Conservation (phyloP, 2,113 vertebrate genomes). For the Donacobius atricapilla region DNA sequence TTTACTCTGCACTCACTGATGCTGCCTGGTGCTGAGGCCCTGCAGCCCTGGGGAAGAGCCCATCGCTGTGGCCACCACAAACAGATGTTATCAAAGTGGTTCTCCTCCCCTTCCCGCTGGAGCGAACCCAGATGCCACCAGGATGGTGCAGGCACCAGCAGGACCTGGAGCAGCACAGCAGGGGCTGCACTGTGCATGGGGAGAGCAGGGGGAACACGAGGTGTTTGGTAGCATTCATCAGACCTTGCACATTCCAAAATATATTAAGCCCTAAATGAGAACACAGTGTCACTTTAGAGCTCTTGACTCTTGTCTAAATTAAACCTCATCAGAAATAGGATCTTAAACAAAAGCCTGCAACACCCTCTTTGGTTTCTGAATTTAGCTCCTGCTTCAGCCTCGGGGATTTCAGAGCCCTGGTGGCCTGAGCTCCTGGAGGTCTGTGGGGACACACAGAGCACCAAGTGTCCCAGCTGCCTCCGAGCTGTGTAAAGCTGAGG, state of each 20-base stretch:
- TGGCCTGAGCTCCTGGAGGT: background rate
- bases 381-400: background rate
- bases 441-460: background rate
- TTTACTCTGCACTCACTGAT: background rate
- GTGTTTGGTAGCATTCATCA: background rate
- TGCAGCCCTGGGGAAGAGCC: background rate
- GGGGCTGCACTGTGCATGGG: fast-evolving
- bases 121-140: background rate
- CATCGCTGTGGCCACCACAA: background rate
- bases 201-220: fast-evolving
- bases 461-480: background rate
- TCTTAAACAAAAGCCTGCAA: background rate
- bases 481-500: background rate
- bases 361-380: background rate
- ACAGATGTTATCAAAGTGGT: fast-evolving
- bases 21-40: background rate
- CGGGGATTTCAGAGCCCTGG: background rate
- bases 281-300: background rate
- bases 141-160: background rate
- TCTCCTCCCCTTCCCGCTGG: background rate
- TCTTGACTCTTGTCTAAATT: background rate
- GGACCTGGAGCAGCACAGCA: background rate
- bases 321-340: background rate
- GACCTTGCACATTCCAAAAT: background rate
- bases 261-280: background rate